A percentile compares a stretch with the other conserved stretches of the same genome.
phyloP scores from a whole-genome alignment of 2,888 invertebrate genomes.

The Pristionchus fissidentatus region DNA sequence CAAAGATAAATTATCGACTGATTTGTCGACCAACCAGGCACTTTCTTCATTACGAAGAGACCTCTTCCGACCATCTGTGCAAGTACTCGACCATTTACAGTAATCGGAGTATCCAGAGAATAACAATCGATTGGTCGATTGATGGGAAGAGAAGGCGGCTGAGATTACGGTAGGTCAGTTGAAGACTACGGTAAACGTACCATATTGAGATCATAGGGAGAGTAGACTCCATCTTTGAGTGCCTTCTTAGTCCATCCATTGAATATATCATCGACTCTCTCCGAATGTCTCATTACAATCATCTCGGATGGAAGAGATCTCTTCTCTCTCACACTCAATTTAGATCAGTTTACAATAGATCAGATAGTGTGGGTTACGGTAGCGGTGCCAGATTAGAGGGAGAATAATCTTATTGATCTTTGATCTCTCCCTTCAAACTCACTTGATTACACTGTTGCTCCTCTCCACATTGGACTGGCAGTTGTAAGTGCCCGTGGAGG shows the following conservation, averaged over 20 bases:
- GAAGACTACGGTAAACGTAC: neutral
- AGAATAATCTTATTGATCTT: neutral
- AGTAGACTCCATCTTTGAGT: conserved; percentile 52
- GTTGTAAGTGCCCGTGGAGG: neutral
- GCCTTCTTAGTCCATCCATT: conserved; percentile 57
- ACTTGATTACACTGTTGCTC: neutral
- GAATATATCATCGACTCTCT: conserved; percentile 61
- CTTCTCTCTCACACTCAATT: too few species aligned
- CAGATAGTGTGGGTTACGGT: too few species aligned
- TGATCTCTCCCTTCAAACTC: neutral
- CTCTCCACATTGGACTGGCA: neutral
- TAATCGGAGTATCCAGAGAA: conserved; percentile 62
- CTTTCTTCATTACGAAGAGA: conserved; percentile 52
- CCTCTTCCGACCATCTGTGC: conserved; percentile 66
- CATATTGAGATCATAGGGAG: conserved; percentile 59
- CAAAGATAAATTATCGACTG: neutral
- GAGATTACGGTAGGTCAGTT: neutral
- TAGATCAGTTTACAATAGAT: too few species aligned
- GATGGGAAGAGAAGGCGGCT: conserved; percentile 58
- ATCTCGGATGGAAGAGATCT: conserved; percentile 47
- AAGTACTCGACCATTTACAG: conserved; percentile 60
- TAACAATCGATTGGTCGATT: conserved; percentile 59
- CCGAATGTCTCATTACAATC: conserved; percentile 64
- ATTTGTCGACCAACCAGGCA: conserved; percentile 54
- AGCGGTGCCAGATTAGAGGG: too few species aligned